phyloP scores from a whole-genome alignment of 1,140 invertebrate genomes.

The Drosophila pallidifrons region DNA sequence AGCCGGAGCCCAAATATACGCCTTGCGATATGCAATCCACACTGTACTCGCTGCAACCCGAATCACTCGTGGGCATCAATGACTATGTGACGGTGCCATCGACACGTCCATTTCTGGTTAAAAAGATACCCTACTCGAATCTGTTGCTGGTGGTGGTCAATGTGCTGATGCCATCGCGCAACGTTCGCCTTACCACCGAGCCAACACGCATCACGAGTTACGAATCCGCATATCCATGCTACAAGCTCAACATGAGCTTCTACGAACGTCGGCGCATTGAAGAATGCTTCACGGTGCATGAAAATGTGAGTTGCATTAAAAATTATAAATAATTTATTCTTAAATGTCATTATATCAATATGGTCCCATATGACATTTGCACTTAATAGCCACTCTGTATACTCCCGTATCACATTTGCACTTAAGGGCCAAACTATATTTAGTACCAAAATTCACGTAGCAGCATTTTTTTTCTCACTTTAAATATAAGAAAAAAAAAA shows the following conservation, averaged over 20 bases:
- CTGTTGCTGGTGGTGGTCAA: conserved; percentile 90
- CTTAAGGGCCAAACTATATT: too few species aligned
- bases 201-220: conserved; percentile 84
- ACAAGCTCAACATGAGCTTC: conserved; percentile 90
- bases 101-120: conserved; percentile 88
- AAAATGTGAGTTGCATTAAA: conserved; percentile 86
- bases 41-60: conserved; percentile 89
- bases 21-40: conserved; percentile 89
- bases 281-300: conserved; percentile 91
- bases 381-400: too few species aligned
- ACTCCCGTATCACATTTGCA: too few species aligned
- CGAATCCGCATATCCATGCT: conserved; percentile 88
- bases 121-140: conserved; percentile 91
- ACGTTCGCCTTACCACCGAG: conserved; percentile 79
- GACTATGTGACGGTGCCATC: conserved; percentile 79
- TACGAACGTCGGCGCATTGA: conserved; percentile 88
- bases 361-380: too few species aligned
- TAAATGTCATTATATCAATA: too few species aligned
- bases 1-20: conserved; percentile 83
- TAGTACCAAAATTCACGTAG: too few species aligned
- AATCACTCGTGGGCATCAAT: conserved; percentile 86
- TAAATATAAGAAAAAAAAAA: too few species aligned
- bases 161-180: conserved; percentile 81
- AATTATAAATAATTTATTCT: neutral
- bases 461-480: too few species aligned